Base-by-base conservation (phyloP, 2,888 invertebrate genomes). In the Epirrita christyi region DNA sequence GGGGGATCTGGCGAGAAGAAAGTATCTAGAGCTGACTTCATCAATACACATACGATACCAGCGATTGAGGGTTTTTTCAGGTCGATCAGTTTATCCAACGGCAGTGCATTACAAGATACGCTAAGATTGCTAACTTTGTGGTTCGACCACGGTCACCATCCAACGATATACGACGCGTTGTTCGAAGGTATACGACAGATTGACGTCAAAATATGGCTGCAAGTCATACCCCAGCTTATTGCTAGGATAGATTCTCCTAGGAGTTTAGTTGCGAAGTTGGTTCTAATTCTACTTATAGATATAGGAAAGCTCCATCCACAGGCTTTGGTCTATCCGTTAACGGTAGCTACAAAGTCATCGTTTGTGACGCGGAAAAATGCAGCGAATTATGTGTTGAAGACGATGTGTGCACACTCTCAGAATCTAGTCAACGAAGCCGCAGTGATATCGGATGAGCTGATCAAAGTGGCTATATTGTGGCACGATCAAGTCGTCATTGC, bases 221-320 rank as follows among this genome's bases (percentile, higher is more conserved):
- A 99, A 93, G 99, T 99, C 0, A 99, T 99, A 73, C 99, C 99
- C 0, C 99, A 99, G 83, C 90, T 99, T 28, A 99, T 99, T 64
- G 99, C 99, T 0, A 94, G 99, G 50, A 99, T 99, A 55, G 99
- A 99, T 81, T 98, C 98, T 0, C 97, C 97, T 0, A 93, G 98
- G 14, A 95, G 95, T 64, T 89, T 98, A 53, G 98, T 99, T 0
- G 97, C 97, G 0, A 95, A 97, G 61, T 92, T 99, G 14, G 98
- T 99, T 51, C 97, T 98, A 78, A 96, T 98, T 78, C 92, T 99
- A 21, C 92, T 99, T 5, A 97, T 98, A 66, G 99, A 99, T 75
- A 98, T 99, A 69, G 98, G 99, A 14, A 99, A 99, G 82, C 95
- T 96, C 50, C 99, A 99, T 88, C 99, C 99, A 0, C 98, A 99